Percentiles rank a stretch among this genome's conserved stretches.
Conservation (phyloP, 2,113 vertebrate genomes). For the Dasypus novemcinctus region DNA sequence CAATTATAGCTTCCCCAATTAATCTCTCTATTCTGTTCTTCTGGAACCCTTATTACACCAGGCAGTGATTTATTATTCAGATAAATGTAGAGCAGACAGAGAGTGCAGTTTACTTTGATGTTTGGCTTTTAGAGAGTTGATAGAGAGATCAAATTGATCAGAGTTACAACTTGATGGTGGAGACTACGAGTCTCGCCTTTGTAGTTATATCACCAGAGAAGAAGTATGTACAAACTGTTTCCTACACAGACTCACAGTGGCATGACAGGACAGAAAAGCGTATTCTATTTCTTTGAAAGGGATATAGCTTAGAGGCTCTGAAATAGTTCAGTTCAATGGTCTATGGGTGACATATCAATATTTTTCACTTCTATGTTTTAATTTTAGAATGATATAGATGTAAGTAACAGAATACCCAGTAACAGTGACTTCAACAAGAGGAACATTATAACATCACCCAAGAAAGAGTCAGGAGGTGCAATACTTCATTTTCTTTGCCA, state of each 20-base stretch:
- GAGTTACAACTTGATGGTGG: background rate
- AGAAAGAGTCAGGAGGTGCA: background rate
- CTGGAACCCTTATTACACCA: background rate
- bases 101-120: background rate
- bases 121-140: background rate
- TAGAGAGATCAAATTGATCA: background rate
- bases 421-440: background rate
- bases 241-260: background rate
- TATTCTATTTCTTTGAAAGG: background rate
- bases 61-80: background rate
- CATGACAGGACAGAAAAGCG: background rate
- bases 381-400: background rate
- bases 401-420: background rate
- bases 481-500: background rate
- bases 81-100: background rate
- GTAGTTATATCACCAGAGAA: background rate
- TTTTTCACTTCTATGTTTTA: background rate
- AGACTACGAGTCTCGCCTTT: background rate
- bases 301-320: background rate
- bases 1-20: background rate
- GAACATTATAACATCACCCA: background rate
- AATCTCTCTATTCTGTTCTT: background rate
- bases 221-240: background rate
- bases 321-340: background rate
- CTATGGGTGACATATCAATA: background rate